A percentile compares a stretch with the other conserved stretches of the same genome.
Conservation (phyloP, 2,113 vertebrate species). For the Stigmatopora argus region DNA sequence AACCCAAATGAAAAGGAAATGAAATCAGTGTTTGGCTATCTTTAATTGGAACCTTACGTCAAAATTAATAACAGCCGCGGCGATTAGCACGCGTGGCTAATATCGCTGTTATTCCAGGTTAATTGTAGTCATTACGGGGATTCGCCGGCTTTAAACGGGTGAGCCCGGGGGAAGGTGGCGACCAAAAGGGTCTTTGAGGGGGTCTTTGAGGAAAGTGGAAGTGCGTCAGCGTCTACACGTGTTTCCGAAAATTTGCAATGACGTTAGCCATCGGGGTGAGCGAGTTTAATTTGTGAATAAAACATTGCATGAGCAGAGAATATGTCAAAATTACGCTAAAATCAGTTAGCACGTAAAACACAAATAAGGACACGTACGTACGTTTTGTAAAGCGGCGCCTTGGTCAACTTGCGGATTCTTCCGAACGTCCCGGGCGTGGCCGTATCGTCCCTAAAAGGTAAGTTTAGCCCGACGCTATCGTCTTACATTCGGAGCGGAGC, state of each 20-base stretch:
- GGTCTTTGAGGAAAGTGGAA: neutral
- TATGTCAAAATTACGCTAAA: no score
- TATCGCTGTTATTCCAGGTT: slow-evolving; percentile 50
- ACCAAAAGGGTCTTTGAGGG: slow-evolving; percentile 20
- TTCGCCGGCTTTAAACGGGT: slow-evolving; percentile 38
- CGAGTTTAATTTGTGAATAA: no score
- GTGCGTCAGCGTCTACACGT: no score
- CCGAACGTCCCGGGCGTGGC: slow-evolving; percentile 27
- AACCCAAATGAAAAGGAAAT: slow-evolving; percentile 58
- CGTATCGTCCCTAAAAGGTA: slow-evolving; percentile 54
- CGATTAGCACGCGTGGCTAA: slow-evolving; percentile 53
- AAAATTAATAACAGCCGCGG: slow-evolving; percentile 67
- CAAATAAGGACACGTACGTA: no score
- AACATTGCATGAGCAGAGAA: no score
- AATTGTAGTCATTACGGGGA: slow-evolving; percentile 54
- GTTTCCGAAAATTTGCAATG: slow-evolving; percentile 53
- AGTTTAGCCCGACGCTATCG: slow-evolving; percentile 65
- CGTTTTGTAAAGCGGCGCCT: no score
- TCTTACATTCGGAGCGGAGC: slow-evolving; percentile 62
- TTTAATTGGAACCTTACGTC: slow-evolving; percentile 67
- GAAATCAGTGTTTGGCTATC: slow-evolving; percentile 65
- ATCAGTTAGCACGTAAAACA: no score
- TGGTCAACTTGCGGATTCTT: neutral
- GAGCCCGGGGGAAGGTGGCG: slow-evolving; percentile 25
- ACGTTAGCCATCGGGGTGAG: slow-evolving; percentile 17